Conservation (phyloP, 2,797 vertebrate species). For the Enteromius treurensis region DNA sequence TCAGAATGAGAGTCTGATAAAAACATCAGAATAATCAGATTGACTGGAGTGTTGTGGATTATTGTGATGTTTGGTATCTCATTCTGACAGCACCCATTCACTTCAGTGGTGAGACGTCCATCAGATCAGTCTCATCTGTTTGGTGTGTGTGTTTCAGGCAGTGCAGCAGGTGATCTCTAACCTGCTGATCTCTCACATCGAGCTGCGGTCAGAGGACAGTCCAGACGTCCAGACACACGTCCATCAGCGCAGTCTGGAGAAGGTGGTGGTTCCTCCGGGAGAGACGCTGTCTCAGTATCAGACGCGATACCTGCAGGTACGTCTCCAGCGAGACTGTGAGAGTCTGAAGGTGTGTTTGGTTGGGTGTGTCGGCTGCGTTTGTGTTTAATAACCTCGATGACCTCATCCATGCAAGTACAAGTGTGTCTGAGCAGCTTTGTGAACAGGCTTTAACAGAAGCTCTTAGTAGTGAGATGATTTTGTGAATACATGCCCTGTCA, state of each 20-base stretch:
- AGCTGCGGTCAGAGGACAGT: constrained; percentile 92
- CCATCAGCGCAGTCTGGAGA: constrained; percentile 89
- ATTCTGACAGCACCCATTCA: background rate
- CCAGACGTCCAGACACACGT: constrained; percentile 90
- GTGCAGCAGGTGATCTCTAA: constrained; percentile 95
- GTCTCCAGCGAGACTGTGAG: background rate
- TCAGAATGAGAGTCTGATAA: background rate
- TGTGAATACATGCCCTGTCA: no score
- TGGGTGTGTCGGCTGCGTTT: no score
- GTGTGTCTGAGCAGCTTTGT: no score
- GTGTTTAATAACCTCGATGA: no score
- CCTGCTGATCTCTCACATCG: constrained; percentile 91
- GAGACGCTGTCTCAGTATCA: constrained; percentile 81
- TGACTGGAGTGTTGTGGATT: background rate
- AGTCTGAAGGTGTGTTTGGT: background rate
- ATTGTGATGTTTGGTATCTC: background rate
- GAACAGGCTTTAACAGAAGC: no score
- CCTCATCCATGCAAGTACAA: no score
- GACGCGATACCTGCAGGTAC: constrained; percentile 84
- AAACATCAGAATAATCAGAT: no score
- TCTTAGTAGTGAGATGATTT: no score
- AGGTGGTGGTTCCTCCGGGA: constrained; percentile 89
- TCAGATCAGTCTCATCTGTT: background rate
- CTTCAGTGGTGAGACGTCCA: background rate
- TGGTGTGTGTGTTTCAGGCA: constrained; percentile 72